Evolutionary conservation across 37 sponge, comb jelly and placozoan genomes (phyloP), one percentile per base, ranked within the genome.

Genomic region (Crambe crambe): DNA sequence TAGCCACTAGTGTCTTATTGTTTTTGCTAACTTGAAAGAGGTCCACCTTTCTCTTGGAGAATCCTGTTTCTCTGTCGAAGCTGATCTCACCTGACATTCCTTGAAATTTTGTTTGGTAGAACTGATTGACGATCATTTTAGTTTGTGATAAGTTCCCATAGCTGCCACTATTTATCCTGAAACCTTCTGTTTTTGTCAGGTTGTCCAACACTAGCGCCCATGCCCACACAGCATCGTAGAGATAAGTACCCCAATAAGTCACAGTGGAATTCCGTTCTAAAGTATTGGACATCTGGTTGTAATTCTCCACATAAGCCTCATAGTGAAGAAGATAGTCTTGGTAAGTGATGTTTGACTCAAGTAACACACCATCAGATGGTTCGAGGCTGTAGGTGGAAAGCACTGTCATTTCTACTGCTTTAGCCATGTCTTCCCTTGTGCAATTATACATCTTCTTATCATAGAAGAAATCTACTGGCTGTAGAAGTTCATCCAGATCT

Each of bases 171-270:
- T 68, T 37, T 32, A 12, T 27, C 9, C 12, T 8, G 18, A 8
- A 6, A 4, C 3, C 9, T 6, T 35, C 31, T 12, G 37, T 21
- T 20, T 68, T 68, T 36, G 68, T 68, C 9, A 68, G 20, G 27
- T 42, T 64, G 66, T 64, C 56, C 29, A 77, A 60, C 6, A 64
- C 68, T 12, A 79, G 56, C 22, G 80, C 80, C 40, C 64, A 32
- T 40, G 80, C 64, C 80, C 78, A 77, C 31, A 77, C 26, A 17
- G 78, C 39, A 39, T 77, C 78, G 25, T 64, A 77, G 37, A 68
- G 31, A 37, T 29, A 35, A 9, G 29, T 35, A 9, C 37, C 37
- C 68, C 68, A 68, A 35, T 18, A 3, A 2, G 37, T 60, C 3
- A 21, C 12, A 35, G 68, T 68, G 36, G 38, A 68, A 37, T 37